phyloP scores from a whole-genome alignment of 2,797 vertebrate species.

The Aulostomus chinensis region DNA sequence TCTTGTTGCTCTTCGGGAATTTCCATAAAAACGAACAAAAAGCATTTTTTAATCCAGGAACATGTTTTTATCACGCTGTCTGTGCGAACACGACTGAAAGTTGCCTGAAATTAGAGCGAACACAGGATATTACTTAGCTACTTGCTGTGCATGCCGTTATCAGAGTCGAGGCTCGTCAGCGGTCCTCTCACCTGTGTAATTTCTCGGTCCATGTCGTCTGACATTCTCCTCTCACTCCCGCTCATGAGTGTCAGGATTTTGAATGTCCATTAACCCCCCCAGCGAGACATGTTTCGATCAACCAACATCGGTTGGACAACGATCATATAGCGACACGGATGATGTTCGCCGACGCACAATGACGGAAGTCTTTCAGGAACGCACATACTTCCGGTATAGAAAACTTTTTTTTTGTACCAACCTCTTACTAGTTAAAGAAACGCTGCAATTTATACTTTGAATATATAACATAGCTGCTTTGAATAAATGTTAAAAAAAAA shows the following conservation, averaged over 20 bases:
- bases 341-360: conserved; percentile 29
- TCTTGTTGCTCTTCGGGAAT: too few species aligned
- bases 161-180: too few species aligned
- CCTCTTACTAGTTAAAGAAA: too few species aligned
- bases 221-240: conserved; percentile 10
- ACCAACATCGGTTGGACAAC: neutral
- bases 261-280: neutral
- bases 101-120: too few species aligned
- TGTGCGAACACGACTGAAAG: too few species aligned
- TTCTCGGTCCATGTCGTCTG: conserved; percentile 62
- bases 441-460: neutral
- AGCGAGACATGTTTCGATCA: neutral
- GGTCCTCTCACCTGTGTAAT: conserved; percentile 60
- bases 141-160: neutral
- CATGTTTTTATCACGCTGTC: too few species aligned
- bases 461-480: too few species aligned
- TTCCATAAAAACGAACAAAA: too few species aligned
- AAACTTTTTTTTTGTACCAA: neutral
- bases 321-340: conserved; percentile 20
- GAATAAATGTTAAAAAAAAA: too few species aligned
- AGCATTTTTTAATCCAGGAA: too few species aligned
- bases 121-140: conserved; percentile 21
- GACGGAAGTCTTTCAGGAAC: conserved; percentile 55
- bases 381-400: conserved; percentile 44
- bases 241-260: conserved; percentile 20